Evolutionary conservation across 2,888 invertebrate species (phyloP).

Genomic region (Koerneria pararmatus): DNA sequence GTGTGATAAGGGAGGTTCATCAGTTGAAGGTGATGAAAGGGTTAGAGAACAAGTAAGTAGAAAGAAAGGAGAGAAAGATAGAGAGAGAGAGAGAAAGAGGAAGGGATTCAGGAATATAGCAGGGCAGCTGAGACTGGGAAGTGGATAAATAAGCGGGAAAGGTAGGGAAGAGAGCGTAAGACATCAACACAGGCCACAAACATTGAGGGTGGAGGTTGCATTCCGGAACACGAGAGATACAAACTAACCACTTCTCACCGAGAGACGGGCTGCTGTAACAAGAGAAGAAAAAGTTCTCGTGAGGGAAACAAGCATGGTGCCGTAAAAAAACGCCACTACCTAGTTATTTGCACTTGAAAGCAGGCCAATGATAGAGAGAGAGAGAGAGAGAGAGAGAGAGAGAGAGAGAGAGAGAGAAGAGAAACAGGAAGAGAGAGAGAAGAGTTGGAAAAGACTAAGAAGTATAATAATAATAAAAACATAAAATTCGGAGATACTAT

Average conservation of each 20-base stretch:
- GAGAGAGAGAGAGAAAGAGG: neutral
- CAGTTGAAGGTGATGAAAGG: too few relatives aligned
- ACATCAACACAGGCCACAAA: neutral
- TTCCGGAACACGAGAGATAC: neutral
- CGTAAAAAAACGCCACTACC: too few relatives aligned
- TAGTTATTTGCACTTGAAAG: too few relatives aligned
- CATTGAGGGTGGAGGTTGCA: neutral
- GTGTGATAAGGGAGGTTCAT: too few relatives aligned
- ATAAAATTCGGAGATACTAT: neutral
- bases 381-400: neutral
- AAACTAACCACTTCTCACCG: neutral
- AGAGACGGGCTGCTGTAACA: neutral
- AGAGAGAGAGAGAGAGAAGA: constrained; percentile 4
- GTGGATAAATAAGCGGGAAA: neutral
- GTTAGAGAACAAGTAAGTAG: too few relatives aligned
- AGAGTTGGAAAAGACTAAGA: neutral
- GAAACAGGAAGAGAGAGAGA: constrained; percentile 8
- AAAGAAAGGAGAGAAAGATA: constrained; percentile 6
- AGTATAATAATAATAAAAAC: neutral
- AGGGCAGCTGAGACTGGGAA: too few relatives aligned
- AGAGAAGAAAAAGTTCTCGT: neutral
- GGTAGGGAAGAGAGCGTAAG: neutral
- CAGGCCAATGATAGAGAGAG: neutral
- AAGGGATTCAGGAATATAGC: neutral
- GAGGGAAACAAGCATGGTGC: too few relatives aligned